These are phyloP conservation scores for Chaetura pelagica DNA, from an alignment of 2,113 vertebrate species.

Conservation along the genomic window DNA sequence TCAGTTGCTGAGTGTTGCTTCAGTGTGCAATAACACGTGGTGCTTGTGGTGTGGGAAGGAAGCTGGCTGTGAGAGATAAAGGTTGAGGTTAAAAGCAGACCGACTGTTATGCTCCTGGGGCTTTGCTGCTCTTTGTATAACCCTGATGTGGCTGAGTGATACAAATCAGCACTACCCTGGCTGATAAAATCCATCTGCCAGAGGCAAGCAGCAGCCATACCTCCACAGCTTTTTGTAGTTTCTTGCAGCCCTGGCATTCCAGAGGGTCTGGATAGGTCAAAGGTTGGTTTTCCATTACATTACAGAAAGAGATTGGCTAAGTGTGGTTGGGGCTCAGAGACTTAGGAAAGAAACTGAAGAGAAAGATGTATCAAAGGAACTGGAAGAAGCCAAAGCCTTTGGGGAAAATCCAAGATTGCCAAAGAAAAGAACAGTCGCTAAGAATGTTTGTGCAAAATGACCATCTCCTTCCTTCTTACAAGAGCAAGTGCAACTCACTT, in stretches of 20 bases:
- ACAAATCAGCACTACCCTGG: slow-evolving; percentile 64
- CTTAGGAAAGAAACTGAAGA: not conserved
- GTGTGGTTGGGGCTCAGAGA: not conserved
- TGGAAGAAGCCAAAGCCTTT: slow-evolving; percentile 3
- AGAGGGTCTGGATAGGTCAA: not conserved
- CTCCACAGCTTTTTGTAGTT: not conserved
- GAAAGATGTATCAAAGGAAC: not conserved
- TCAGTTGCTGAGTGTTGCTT: slow-evolving; percentile 44
- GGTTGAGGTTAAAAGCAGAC: slow-evolving; percentile 72
- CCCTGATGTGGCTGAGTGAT: slow-evolving; percentile 67
- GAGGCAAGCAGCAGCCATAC: slow-evolving; percentile 36
- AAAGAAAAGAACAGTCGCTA: slow-evolving; percentile 25
- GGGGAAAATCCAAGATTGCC: slow-evolving; percentile 61
- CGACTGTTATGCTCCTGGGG: slow-evolving; percentile 65
- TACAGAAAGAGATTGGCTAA: not conserved
- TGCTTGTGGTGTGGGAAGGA: slow-evolving; percentile 70
- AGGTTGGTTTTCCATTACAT: not conserved
- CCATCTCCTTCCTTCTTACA: slow-evolving; percentile 9
- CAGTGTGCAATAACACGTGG: slow-evolving; percentile 54
- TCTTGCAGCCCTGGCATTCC: not conserved
- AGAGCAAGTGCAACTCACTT: slow-evolving; percentile 43
- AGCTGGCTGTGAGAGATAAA: slow-evolving; percentile 78
- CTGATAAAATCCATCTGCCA: slow-evolving; percentile 59
- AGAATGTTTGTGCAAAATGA: slow-evolving; percentile 28
- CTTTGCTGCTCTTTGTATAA: slow-evolving; percentile 76